Base-by-base conservation (phyloP, 1,140 invertebrate species). In the Drosophila pseudoananassae region DNA sequence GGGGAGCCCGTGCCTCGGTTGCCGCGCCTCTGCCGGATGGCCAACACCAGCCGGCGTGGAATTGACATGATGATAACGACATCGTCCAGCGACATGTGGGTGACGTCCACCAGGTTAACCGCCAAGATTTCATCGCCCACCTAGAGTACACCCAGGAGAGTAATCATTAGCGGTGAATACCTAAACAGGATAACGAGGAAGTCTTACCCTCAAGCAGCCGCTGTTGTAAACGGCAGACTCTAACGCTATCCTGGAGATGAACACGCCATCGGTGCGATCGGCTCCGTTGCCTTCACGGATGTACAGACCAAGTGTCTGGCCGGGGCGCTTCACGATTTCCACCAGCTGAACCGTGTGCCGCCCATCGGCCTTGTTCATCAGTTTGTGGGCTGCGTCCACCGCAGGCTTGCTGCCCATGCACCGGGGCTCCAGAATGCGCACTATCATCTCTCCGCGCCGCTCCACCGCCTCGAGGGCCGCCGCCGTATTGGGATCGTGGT, bases 51-150 rank as follows among this genome's bases (percentile, higher is more conserved):
- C 77, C 98, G 94, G 82, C 98, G 94, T 1, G 99, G 98, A 93
- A 99, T 99, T 77, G 98, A 99, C 97, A 99, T 99, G 81, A 99
- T 97, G 81, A 99, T 98, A 54, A 99, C 98, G 40, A 99, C 98
- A 92, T 99, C 98, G 92, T 99, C 98, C 71, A 99, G 93, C 74
- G 97, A 98, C 98, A 99, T 99, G 82, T 97, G 95, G 57, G 97
- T 96, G 71, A 99, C 98, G 90, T 99, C 98, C 50, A 99, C 98
- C 85, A 99, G 94, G 93, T 99, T 99, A 33, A 99, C 98, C 4
- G 98, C 98, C 72, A 99, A 93, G 89, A 99, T 99, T 93, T 99
- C 98, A 92, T 99, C 99, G n/a, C 98, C 98, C 5, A 99, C 98
- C 94, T 96, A 27, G 25, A 27, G 74, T 0, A 45, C 9, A 1